Base-by-base conservation (phyloP, 2,888 invertebrate species). In the Macrosiphum euphorbiae region DNA sequence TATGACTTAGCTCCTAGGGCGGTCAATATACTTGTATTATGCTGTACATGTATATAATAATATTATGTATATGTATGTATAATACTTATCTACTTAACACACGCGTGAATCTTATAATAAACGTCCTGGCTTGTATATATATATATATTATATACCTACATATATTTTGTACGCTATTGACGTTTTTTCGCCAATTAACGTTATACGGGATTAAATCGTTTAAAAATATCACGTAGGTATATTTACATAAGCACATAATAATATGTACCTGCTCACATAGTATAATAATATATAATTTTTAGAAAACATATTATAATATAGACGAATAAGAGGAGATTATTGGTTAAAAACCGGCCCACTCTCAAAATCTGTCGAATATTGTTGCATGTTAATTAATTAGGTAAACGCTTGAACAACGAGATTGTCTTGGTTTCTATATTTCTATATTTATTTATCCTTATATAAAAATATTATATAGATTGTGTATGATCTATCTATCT, bases 181-280 rank as follows among this genome's bases (percentile, higher is more conserved):
- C 24, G 47, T 86, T 44, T 91, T 91, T 91, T 47, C 47, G 78
- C 85, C 50, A 85, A 91, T 86, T 41, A 52, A 91, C 84, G 55
- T 90, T 41, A 55, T n/a, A 58, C 58, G 44, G 86, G 91, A 91
- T 91, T 85, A 85, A 58, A 91, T 44, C 90, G 47, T 20, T 67
- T 67, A 50, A n/a, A 16, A 41, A 67, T 52, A 78, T 84, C 52
- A 84, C 8, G 90, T 90, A 84, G 3, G 90, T 90, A n/a, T 61
- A 41, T 44, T 28, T 88, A 35, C 20, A 41, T 26, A 44, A n/a
- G 28, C 20, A 84, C 41, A 24, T 41, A 47, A 24, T 41, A 47
- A 8, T 55, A 35, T 1, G 20, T 61, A 44, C 44, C 20, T 78
- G 20, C 35, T 35, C n/a, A 78, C 11, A 28, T 58, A 3, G 7